Conservation (phyloP, 2,888 invertebrate species). For the Antheraea yamamai region DNA sequence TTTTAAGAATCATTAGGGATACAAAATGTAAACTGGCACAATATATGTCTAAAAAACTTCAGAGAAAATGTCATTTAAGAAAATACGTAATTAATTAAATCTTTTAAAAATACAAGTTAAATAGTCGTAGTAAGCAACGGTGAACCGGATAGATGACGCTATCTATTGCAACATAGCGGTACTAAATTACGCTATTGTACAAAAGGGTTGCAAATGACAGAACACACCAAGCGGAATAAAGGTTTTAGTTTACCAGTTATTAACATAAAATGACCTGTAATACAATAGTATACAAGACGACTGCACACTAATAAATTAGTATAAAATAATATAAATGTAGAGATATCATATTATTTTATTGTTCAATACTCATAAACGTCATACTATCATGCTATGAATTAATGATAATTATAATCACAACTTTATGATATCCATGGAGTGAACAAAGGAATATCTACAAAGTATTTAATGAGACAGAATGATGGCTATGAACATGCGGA, state of each 20-base stretch:
- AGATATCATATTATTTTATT: no score
- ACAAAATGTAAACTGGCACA: background rate
- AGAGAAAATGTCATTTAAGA: background rate
- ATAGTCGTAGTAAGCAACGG: background rate
- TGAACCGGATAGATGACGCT: constrained; percentile 25
- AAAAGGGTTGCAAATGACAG: constrained; percentile 30
- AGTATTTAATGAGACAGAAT: background rate
- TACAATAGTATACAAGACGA: background rate
- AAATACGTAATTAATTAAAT: background rate
- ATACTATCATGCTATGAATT: no score
- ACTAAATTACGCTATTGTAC: constrained; percentile 33
- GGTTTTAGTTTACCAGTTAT: background rate
- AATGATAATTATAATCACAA: no score
- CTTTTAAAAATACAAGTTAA: background rate
- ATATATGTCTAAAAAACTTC: background rate
- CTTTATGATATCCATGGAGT: no score
- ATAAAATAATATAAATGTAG: no score
- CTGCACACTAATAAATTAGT: no score
- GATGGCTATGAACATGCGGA: no score
- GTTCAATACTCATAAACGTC: no score
- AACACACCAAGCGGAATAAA: background rate
- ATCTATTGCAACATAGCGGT: constrained; percentile 42
- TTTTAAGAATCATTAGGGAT: background rate
- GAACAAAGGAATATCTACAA: background rate
- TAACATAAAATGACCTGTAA: background rate